Conservation (phyloP, 2,888 invertebrate species). For the Nemapogon koenigi region DNA sequence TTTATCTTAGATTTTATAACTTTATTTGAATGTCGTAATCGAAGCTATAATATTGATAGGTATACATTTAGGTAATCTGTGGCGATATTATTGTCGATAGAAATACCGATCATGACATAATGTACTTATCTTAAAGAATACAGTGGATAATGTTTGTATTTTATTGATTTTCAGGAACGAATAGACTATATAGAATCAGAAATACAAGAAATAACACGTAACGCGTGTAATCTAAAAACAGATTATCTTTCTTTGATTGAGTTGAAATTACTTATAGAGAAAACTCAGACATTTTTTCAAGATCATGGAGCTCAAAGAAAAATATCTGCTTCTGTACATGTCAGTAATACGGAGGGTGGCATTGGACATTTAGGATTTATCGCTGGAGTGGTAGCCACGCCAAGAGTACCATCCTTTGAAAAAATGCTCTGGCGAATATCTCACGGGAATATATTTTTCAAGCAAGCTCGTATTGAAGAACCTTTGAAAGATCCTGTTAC, state of each 20-base stretch:
- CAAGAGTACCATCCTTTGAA: slow-evolving; percentile 47
- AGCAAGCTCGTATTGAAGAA: slow-evolving; percentile 52
- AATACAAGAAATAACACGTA: slow-evolving; percentile 54
- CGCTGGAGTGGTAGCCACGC: slow-evolving; percentile 50
- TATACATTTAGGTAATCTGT: too few species aligned
- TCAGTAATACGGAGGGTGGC: slow-evolving; percentile 48
- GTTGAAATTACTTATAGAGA: slow-evolving; percentile 47
- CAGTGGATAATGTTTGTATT: too few species aligned
- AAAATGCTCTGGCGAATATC: slow-evolving; percentile 59
- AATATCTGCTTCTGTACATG: slow-evolving; percentile 49
- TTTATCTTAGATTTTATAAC: too few species aligned
- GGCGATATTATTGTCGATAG: too few species aligned
- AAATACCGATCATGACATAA: too few species aligned
- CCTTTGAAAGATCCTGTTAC: slow-evolving; percentile 49
- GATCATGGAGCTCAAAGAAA: slow-evolving; percentile 68
- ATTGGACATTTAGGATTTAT: slow-evolving; percentile 52
- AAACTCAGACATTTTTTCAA: slow-evolving; percentile 55
- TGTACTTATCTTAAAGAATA: too few species aligned
- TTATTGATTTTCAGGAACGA: slow-evolving; percentile 47
- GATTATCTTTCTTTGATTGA: slow-evolving; percentile 50
- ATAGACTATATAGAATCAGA: slow-evolving; percentile 60
- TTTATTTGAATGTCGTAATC: too few species aligned
- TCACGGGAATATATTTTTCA: slow-evolving; percentile 57
- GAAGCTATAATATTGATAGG: too few species aligned
- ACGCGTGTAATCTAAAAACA: slow-evolving; percentile 48